phyloP scores from a whole-genome alignment of 2,797 vertebrate genomes.

The Neopelma chrysocephalum region DNA sequence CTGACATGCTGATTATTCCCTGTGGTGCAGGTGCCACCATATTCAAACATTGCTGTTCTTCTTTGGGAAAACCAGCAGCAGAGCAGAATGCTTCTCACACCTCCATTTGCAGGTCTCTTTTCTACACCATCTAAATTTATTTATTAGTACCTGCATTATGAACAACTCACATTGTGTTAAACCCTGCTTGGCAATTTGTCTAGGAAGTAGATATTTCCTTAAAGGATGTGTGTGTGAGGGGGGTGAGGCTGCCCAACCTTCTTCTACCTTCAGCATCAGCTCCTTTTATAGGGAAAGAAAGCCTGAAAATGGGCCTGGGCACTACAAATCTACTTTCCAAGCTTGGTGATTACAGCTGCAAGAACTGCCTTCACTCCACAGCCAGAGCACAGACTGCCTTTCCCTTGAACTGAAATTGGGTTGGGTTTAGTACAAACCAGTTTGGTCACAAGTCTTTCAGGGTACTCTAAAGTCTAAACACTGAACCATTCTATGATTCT shows the following conservation, averaged over 20 bases:
- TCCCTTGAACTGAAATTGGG: not conserved
- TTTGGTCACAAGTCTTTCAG: not conserved
- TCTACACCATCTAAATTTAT: not conserved
- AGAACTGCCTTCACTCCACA: not conserved
- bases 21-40: not conserved
- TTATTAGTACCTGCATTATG: not conserved
- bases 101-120: not conserved
- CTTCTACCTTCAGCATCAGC: not conserved
- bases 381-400: not conserved
- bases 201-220: not conserved
- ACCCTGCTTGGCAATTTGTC: not conserved
- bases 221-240: not conserved
- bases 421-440: not conserved
- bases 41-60: not conserved
- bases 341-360: not conserved
- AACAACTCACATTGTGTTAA: not conserved
- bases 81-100: not conserved
- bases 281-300: not conserved
- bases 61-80: not conserved
- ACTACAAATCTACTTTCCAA: not conserved
- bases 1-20: not conserved
- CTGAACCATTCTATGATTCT: not conserved
- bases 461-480: not conserved
- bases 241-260: not conserved
- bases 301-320: not conserved